Evolutionary conservation across 2,113 vertebrate genomes (phyloP), one percentile per base, ranked within the genome.

Genomic region (Daubentonia madagascariensis): DNA sequence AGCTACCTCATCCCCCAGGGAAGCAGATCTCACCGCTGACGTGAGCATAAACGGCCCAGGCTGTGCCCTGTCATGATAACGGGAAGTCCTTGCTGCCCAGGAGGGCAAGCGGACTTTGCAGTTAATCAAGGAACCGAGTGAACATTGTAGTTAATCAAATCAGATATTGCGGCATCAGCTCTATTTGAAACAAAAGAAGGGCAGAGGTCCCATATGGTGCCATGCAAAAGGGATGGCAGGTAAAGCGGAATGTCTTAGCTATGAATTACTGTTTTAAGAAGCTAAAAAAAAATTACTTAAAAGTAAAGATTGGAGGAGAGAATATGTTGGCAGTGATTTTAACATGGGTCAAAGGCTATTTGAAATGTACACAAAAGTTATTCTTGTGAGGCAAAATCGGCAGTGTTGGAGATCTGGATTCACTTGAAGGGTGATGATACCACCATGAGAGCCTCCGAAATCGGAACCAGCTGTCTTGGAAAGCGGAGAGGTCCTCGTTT

Each of bases 81-180:
- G 1, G 86, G 94, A 68, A 90, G 95, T 86, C 95, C 84, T 97
- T 96, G 89, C 86, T 43, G 40, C 73, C 59, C 86, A 12, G 84
- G 92, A 98, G 95, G 94, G 68, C 83, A 70, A 91, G 63, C 84
- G 73, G 67, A 37, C 83, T 87, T 83, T 17, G 79, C 93, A 91
- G 97, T 96, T 97, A 96, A 96, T 97, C 97, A 94, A 68, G 91
- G 81, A 81, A 76, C 91, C 0, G 1, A 57, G 83, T 35, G 63
- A 91, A 95, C 96, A 43, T 12, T 20, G 83, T 8, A 96, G 97
- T 98, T 97, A 97, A 98, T 98, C 96, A 98, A 73, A n/a, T 81
- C 92, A 57, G 59, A 78, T 88, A 37, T 10, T 95, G 97, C 96
- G 84, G 92, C 80, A 95, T 98, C 97, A 98, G 97, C 97, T 94